phyloP scores from a whole-genome alignment of 1,140 invertebrate species.

The Drosophila elegans region DNA sequence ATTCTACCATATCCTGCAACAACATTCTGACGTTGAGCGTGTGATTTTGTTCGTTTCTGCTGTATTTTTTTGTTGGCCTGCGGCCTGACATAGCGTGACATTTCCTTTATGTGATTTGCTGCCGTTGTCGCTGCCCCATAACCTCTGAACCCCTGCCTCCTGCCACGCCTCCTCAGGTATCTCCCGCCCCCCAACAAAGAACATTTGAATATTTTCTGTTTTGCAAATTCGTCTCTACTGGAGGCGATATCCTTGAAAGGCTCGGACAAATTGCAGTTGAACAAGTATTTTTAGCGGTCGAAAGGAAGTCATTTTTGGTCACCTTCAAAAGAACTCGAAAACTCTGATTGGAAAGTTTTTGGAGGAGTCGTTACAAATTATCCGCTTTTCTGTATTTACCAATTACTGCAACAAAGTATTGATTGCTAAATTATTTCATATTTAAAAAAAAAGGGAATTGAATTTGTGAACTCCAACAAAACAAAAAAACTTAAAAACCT shows the following conservation, averaged over 20 bases:
- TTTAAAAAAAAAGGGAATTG: too few relatives aligned
- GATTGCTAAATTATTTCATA: too few relatives aligned
- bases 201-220: conserved; percentile 69
- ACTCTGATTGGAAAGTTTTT: background rate
- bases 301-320: background rate
- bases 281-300: conserved; percentile 3
- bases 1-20: conserved; percentile 46
- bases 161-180: conserved; percentile 4
- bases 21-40: conserved; percentile 51
- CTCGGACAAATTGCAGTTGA: conserved; percentile 69
- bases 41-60: conserved; percentile 39
- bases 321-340: conserved; percentile 1
- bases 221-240: conserved; percentile 55
- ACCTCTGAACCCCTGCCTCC: background rate
- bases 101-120: conserved; percentile 79
- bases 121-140: conserved; percentile 36
- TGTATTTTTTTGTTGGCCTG: conserved; percentile 40
- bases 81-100: conserved; percentile 72
- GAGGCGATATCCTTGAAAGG: conserved; percentile 56
- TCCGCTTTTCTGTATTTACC: too few relatives aligned
- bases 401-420: too few relatives aligned
- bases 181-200: conserved; percentile 15
- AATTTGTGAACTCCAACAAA: too few relatives aligned
- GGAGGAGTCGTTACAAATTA: too few relatives aligned
- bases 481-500: too few relatives aligned